Evolutionary conservation across 2,797 vertebrate species (phyloP), one percentile per base, ranked within the genome.

Genomic region (Tinamus major): DNA sequence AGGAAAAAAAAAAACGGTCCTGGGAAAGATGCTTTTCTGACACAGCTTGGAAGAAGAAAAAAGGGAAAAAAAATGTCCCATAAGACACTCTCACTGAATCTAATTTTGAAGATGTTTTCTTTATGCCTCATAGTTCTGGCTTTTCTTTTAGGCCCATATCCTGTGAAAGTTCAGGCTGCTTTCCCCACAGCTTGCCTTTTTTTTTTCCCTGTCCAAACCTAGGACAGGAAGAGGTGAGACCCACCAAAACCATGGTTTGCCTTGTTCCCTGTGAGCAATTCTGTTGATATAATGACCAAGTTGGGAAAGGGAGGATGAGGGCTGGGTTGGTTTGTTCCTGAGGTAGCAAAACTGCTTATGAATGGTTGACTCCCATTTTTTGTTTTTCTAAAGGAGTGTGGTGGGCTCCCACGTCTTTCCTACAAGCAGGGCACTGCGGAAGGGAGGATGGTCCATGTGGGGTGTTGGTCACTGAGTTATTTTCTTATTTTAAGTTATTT

Each of bases 101-200:
- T 42, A 3, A 61, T 80, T 58, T 64, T 80, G 24, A 71, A 16
- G 27, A 7, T 49, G 23, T 80, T 96, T 83, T 49, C 53, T 75
- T 94, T 89, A 27, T 75, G 26, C 8, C 65, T 14, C 33, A 6
- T n/a, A 51, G 49, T 24, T 14, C 49, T 51, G 24, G 13, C 13
- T 51, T 51, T 51, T 21, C 49, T 78, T 87, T 89, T 41, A n/a
- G 51, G 29, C 63, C 62, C 72, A 75, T 49, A 80, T 83, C 72
- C 76, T 92, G 93, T 68, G 87, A 89, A 91, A 91, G 35, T 64
- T 95, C 44, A 39, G 37, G 41, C 26, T 42, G 1, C 21, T 91
- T 87, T 92, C 37, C 75, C 89, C 79, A 26, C 65, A 85, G 26
- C 1, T 0, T 37, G 37, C 48, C 63, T 90, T 81, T 81, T 48